These are phyloP conservation scores for Felis catus DNA, from an alignment of 2,113 vertebrate species.

Conservation along the genomic window DNA sequence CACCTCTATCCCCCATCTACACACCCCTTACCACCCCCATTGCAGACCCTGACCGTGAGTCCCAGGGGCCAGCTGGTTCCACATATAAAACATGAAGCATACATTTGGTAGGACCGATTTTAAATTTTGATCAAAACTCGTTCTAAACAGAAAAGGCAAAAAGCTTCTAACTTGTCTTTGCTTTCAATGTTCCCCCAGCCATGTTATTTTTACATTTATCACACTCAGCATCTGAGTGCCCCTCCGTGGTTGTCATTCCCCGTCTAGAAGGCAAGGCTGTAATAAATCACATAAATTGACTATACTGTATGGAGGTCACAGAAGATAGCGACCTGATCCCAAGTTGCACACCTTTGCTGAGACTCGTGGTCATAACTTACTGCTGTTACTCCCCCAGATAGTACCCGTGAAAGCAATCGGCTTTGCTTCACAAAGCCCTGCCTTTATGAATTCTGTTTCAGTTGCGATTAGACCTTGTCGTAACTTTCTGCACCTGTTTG, in stretches of 20 bases:
- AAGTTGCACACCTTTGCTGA: not conserved
- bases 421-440: not conserved
- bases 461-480: not conserved
- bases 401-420: not conserved
- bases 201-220: slow-evolving; percentile 20
- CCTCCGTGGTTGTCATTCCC: not conserved
- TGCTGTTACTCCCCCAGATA: not conserved
- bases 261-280: not conserved
- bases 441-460: not conserved
- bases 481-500: not conserved
- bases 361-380: not conserved
- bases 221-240: not conserved
- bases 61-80: not conserved
- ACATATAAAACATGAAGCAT: not conserved
- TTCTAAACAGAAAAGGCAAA: not conserved
- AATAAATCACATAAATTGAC: not conserved
- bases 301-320: not conserved
- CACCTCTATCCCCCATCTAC: not conserved
- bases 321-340: not conserved
- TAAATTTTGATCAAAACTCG: slow-evolving; percentile 12
- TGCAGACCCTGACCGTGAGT: not conserved
- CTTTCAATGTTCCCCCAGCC: not conserved
- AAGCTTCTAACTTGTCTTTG: not conserved
- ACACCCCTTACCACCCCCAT: too few relatives aligned
- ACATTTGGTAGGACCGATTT: not conserved